Base-by-base conservation (phyloP, 2,888 invertebrate genomes). In the Acronicta aceris region DNA sequence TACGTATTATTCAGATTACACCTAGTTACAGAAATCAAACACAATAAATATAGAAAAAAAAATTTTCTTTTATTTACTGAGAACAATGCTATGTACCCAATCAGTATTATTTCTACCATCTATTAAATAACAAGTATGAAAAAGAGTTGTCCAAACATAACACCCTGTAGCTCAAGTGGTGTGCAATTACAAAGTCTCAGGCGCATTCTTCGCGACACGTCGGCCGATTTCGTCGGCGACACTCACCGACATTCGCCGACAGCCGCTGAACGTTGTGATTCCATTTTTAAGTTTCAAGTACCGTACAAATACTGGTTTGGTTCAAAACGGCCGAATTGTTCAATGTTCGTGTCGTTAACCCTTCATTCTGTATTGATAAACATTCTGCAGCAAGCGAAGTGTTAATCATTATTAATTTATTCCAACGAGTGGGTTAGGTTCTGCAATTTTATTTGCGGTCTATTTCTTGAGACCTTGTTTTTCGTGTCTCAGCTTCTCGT, bases 131-230 rank as follows among this genome's bases (percentile, higher is more conserved):
- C n/a, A n/a, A 33, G 2, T 12, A 51, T 9, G 51, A 38, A 13
- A 2, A 36, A 27, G 49, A n/a, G 9, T 12, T 27, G 21, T 33
- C 0, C 6, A 13, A 51, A 57, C 25, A 33, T 48, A 82, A 54
- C 89, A 82, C 0, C 70, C 87, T 78, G 72, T 81, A 76, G 84
- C 84, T 77, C 80, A 65, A 60, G 59, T 57, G 68, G 62, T 72
- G 78, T 66, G 86, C 84, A 90, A 91, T 92, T 88, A 89, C 82
- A 76, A 66, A 79, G 82, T 81, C 84, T 81, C 83, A 73, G 82
- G 74, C 85, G 89, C 91, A 93, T 93, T 89, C 91, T 85, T 59
- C 64, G 81, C 92, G 87, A 91, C 92, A 92, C 92, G 85, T 88
- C 85, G 81, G 76, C 81, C 71, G 79, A 83, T 83, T 82, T 76